These are phyloP conservation scores for Drosophila gaucha DNA, from an alignment of 2,888 invertebrate genomes.

Conservation along the genomic window DNA sequence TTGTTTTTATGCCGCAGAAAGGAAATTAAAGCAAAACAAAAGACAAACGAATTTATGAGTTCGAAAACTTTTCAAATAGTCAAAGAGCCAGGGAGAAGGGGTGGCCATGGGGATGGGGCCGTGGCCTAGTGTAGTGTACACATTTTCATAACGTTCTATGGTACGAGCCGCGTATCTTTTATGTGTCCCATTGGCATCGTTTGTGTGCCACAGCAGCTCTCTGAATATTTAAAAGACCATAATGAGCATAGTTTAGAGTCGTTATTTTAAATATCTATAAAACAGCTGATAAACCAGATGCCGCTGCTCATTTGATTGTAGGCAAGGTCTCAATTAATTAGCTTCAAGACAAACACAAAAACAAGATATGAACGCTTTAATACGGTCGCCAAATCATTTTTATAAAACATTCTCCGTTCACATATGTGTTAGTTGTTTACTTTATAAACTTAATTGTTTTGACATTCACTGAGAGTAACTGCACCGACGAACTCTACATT, in stretches of 20 bases:
- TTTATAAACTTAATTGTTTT: slow-evolving; percentile 3
- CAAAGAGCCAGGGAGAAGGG: slow-evolving; percentile 1
- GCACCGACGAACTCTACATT: too few relatives aligned
- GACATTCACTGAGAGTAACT: neutral
- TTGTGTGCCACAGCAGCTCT: slow-evolving; percentile 36
- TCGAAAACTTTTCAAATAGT: slow-evolving; percentile 65
- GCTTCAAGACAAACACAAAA: slow-evolving; percentile 5
- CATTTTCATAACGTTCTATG: slow-evolving; percentile 28
- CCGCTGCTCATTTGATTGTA: slow-evolving; percentile 21
- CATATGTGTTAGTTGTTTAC: slow-evolving; percentile 1
- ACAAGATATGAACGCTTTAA: neutral
- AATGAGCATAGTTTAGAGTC: slow-evolving; percentile 55
- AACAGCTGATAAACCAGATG: slow-evolving; percentile 54
- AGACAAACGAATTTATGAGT: slow-evolving; percentile 73
- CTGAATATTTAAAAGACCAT: slow-evolving; percentile 70
- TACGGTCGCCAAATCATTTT: slow-evolving; percentile 3
- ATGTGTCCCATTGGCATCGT: slow-evolving; percentile 71
- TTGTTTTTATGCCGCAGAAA: slow-evolving; percentile 41
- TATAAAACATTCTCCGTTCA: slow-evolving; percentile 2
- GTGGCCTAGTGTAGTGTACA: neutral
- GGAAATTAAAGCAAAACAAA: slow-evolving; percentile 57
- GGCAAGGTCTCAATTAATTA: slow-evolving; percentile 60
- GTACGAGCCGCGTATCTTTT: slow-evolving; percentile 45
- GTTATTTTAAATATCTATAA: slow-evolving; percentile 54
- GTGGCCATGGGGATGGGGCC: neutral